These are phyloP conservation scores for Agapetus fuscipes DNA, from an alignment of 2,888 invertebrate genomes.

Conservation along the genomic window DNA sequence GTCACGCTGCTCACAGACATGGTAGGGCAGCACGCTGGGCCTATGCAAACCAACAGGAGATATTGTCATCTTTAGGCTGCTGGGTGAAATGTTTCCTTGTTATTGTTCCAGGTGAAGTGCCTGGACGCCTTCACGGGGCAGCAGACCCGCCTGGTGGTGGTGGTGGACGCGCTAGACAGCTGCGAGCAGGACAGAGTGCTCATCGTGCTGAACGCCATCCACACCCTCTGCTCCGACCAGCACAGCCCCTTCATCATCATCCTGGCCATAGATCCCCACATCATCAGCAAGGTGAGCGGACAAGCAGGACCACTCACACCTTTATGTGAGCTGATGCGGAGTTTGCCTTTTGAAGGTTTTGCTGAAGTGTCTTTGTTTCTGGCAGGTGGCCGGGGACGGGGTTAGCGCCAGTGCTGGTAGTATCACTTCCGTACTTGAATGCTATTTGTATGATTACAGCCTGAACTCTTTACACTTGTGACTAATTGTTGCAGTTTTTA, in stretches of 20 bases:
- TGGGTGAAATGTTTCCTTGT: no score
- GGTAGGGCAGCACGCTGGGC: no score
- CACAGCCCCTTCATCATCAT: constrained; percentile 93
- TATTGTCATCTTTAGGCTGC: constrained; percentile 1
- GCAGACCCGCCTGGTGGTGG: constrained; percentile 89
- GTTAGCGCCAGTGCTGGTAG: no score
- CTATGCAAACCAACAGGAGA: constrained; percentile 23
- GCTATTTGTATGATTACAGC: neutral
- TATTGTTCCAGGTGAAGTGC: constrained; percentile 72
- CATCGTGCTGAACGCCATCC: constrained; percentile 86
- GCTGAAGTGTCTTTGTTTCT: no score
- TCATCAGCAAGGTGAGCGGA: constrained; percentile 86
- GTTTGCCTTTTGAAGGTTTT: no score
- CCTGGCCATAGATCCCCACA: constrained; percentile 96
- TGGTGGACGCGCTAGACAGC: constrained; percentile 95
- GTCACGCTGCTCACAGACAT: constrained; percentile 80
- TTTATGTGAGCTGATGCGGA: neutral
- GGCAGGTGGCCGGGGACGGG: no score
- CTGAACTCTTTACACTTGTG: no score
- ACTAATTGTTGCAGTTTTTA: no score
- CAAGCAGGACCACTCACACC: neutral
- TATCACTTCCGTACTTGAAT: no score
- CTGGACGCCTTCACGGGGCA: constrained; percentile 89
- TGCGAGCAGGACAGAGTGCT: constrained; percentile 96
- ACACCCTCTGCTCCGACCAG: constrained; percentile 88